These are phyloP conservation scores for Drosophila pseudoobscura DNA, from an alignment of 1,140 invertebrate genomes.

Conservation along the genomic window DNA sequence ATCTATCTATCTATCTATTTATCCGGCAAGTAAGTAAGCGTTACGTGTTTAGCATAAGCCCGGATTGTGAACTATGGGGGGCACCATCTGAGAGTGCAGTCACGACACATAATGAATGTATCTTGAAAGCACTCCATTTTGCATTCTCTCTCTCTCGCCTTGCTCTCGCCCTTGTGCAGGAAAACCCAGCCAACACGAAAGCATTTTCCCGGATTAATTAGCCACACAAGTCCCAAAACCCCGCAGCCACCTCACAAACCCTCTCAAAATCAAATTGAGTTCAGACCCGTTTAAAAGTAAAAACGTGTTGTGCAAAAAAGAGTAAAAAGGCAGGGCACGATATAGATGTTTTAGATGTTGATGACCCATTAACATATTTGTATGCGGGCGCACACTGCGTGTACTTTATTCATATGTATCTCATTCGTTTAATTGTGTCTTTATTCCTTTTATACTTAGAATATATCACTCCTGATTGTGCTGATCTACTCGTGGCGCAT, in stretches of 20 bases:
- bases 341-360: conserved; percentile 19
- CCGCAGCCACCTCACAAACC: conserved; percentile 21
- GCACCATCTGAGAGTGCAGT: conserved; percentile 29
- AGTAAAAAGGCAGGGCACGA: too few species aligned
- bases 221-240: conserved; percentile 7
- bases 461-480: conserved; percentile 88
- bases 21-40: conserved; percentile 16
- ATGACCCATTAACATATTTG: conserved; percentile 18
- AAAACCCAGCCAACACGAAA: conserved; percentile 13
- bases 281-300: conserved; percentile 54
- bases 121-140: conserved; percentile 50
- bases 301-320: conserved; percentile 48
- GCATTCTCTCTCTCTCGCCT: conserved; percentile 34
- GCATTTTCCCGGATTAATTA: conserved; percentile 60
- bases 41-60: conserved; percentile 47
- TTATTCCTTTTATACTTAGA: conserved; percentile 84
- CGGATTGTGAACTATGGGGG: conserved; percentile 2
- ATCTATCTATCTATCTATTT: too few species aligned
- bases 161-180: not conserved
- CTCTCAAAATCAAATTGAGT: conserved; percentile 28
- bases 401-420: conserved; percentile 19
- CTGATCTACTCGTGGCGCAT: conserved; percentile 89
- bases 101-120: conserved; percentile 55
- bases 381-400: conserved; percentile 51
- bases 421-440: conserved; percentile 7